phyloP scores from a whole-genome alignment of 2,888 invertebrate species.

The Leucozona laternaria region DNA sequence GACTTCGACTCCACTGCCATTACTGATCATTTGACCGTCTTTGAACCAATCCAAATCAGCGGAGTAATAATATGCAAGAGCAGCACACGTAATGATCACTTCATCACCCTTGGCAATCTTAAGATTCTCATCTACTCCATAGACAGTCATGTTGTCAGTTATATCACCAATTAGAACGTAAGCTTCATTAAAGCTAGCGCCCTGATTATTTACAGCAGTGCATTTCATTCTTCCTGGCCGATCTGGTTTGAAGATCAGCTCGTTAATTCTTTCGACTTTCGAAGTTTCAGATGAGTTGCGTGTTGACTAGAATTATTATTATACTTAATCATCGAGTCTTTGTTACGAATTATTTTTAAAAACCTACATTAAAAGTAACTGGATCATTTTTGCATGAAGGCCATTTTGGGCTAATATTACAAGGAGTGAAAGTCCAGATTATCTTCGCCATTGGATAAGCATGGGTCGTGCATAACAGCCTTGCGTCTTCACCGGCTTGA shows the following conservation, averaged over 20 bases:
- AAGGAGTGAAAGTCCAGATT: conserved; percentile 85
- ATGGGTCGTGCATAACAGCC: conserved; percentile 84
- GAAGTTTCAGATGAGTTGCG: conserved; percentile 76
- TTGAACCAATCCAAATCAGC: conserved; percentile 85
- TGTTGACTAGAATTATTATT: conserved; percentile 50
- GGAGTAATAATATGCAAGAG: conserved; percentile 85
- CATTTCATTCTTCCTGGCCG: conserved; percentile 84
- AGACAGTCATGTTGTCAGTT: conserved; percentile 82
- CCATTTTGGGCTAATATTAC: conserved; percentile 82
- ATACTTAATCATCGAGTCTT: too few relatives aligned
- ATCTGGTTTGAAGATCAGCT: conserved; percentile 82
- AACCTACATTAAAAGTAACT: conserved; percentile 80
- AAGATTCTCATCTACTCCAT: conserved; percentile 81
- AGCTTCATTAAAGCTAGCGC: conserved; percentile 78
- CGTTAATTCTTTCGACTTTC: conserved; percentile 80
- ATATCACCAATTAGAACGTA: conserved; percentile 82
- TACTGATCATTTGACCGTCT: conserved; percentile 77
- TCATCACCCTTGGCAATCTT: conserved; percentile 85
- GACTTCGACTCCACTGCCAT: conserved; percentile 76
- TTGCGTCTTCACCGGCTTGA: conserved; percentile 82
- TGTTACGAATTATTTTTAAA: too few relatives aligned
- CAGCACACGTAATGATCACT: conserved; percentile 86
- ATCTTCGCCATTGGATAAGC: conserved; percentile 86
- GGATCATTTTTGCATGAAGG: conserved; percentile 79
- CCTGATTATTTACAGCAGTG: conserved; percentile 83